phyloP scores from a whole-genome alignment of 2,888 invertebrate genomes.

The Eupithecia pulchellata region DNA sequence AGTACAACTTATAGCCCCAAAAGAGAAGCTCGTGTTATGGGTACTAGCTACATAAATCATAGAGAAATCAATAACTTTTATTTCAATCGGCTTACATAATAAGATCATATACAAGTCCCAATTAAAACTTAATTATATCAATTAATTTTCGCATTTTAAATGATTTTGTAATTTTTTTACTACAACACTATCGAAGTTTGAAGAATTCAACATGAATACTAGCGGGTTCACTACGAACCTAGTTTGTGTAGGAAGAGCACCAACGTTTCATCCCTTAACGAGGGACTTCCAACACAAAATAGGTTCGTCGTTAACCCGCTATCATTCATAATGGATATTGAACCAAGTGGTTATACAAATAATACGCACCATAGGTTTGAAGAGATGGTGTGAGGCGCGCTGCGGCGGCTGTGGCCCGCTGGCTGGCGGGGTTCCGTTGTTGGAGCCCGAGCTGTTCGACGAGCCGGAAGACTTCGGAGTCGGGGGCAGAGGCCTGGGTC shows the following conservation, averaged over 20 bases:
- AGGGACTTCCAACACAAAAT: no score
- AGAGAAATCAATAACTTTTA: not conserved
- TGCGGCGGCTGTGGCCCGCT: conserved; percentile 88
- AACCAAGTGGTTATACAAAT: no score
- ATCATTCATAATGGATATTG: no score
- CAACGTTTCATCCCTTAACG: no score
- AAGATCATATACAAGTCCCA: not conserved
- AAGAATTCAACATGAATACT: no score
- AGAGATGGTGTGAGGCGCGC: conserved; percentile 93
- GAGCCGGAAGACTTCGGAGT: conserved; percentile 90
- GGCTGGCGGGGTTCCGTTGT: conserved; percentile 83
- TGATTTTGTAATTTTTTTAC: not conserved
- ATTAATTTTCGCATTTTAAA: not conserved
- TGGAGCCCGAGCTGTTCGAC: conserved; percentile 85
- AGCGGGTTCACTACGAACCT: no score
- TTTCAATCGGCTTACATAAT: not conserved
- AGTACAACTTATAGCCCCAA: not conserved
- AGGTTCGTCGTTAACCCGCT: no score
- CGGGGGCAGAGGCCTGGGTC: conserved; percentile 90
- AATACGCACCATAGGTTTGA: conserved; percentile 91
- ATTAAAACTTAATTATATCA: not conserved
- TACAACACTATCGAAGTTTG: no score
- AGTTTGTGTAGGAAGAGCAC: no score
- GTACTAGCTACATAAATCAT: not conserved
- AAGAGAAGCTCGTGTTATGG: not conserved